Evolutionary conservation across 2,888 invertebrate genomes (phyloP).

Genomic region (Lydus trimaculatus): DNA sequence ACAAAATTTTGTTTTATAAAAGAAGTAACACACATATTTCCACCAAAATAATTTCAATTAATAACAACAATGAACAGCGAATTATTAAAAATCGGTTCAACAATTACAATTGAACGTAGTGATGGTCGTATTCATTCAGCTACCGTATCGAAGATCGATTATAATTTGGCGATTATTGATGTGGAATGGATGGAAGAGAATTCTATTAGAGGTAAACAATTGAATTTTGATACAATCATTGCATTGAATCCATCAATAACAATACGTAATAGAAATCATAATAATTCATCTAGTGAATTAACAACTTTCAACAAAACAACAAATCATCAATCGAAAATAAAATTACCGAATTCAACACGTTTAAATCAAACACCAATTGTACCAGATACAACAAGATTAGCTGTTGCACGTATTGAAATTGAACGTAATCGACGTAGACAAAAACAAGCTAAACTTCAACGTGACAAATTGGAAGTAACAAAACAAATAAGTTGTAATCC

Average conservation of each 20-base stretch:
- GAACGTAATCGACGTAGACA: slow-evolving; percentile 92
- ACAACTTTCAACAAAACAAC: slow-evolving; percentile 33
- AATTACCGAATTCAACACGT: slow-evolving; percentile 17
- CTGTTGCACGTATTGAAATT: slow-evolving; percentile 91
- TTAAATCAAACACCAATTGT: not conserved
- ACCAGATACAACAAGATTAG: slow-evolving; percentile 37
- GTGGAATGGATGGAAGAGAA: slow-evolving; percentile 99
- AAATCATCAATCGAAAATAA: slow-evolving; percentile 28
- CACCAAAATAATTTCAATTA: no score
- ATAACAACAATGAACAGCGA: no score
- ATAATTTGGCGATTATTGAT: slow-evolving; percentile 86
- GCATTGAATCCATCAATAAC: slow-evolving; percentile 84
- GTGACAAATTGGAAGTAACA: slow-evolving; percentile 81
- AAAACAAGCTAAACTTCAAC: slow-evolving; percentile 88
- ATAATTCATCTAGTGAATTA: slow-evolving; percentile 23
- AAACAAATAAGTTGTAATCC: slow-evolving; percentile 89
- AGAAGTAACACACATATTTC: no score
- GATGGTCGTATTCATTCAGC: slow-evolving; percentile 95
- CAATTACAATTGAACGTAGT: slow-evolving; percentile 83
- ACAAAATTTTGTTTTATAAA: no score
- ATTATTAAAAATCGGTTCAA: slow-evolving; percentile 66
- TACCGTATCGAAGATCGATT: slow-evolving; percentile 91
- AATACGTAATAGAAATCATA: slow-evolving; percentile 22
- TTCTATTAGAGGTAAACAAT: slow-evolving; percentile 99
- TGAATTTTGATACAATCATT: slow-evolving; percentile 88